Conservation (phyloP, 2,797 vertebrate species). For the Notoglanidium macrostoma region DNA sequence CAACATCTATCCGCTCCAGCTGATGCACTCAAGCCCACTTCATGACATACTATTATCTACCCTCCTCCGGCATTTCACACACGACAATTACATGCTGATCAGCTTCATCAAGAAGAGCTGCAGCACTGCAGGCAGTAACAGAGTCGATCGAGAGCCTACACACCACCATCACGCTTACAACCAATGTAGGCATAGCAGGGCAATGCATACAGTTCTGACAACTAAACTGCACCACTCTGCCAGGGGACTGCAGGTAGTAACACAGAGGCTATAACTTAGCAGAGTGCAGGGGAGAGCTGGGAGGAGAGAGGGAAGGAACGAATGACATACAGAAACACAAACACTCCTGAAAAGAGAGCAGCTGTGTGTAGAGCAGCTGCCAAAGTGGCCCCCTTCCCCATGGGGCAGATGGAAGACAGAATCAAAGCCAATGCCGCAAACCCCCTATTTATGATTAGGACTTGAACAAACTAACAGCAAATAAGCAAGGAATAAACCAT, state of each 20-base stretch:
- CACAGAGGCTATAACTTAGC: conserved; percentile 28
- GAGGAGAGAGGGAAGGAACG: not conserved
- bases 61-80: conserved; percentile 47
- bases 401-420: conserved; percentile 45
- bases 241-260: conserved; percentile 37
- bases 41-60: conserved; percentile 45
- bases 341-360: conserved; percentile 59
- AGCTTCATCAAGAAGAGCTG: conserved; percentile 19
- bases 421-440: conserved; percentile 30
- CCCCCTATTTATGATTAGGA: conserved; percentile 4
- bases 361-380: conserved; percentile 70
- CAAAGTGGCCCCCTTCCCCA: conserved; percentile 52
- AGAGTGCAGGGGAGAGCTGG: conserved; percentile 1
- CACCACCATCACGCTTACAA: not conserved
- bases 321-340: conserved; percentile 9
- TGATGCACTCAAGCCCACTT: conserved; percentile 42
- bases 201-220: conserved; percentile 13
- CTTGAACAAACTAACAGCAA: conserved; percentile 19
- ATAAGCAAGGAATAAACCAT: conserved; percentile 5
- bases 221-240: conserved; percentile 11
- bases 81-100: conserved; percentile 32
- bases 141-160: not conserved
- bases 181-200: not conserved
- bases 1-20: conserved; percentile 31
- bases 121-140: conserved; percentile 16